Base-by-base conservation (phyloP, 2,113 vertebrate species). In the Leptosomus discolor region DNA sequence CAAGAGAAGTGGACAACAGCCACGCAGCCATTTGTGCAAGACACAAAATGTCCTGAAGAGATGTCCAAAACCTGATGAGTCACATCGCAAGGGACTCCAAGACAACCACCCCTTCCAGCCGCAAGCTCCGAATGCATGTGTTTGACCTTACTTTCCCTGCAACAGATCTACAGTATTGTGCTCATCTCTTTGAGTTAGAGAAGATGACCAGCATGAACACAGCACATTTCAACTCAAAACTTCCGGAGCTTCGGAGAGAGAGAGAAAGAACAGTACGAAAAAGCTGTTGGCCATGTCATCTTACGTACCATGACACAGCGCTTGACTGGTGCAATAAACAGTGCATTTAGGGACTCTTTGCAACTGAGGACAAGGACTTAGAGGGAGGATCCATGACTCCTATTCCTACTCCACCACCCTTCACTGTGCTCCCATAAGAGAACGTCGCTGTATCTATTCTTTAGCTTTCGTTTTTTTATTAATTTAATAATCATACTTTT, bases 321-420 rank as follows among this genome's bases (percentile, higher is more conserved):
- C 8, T 88, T 57, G 11, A 51, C 83, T 26, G 2, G 34, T 32
- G 27, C 9, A 41, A 22, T 63, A 34, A 68, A 77, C 15, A 51
- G 3, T 36, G 3, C 48, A 16, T 69, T 85, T 65, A 20, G 69
- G 54, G 83, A 32, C 13, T 23, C 17, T 34, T 65, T 48, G 2
- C 14, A 73, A 41, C 8, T 15, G 13, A 81, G 16, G 11, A 73
- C 85, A 82, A 90, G 2, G 22, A 24, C 3, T 73, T 51, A 30
- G 2, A 9, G 3, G 20, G 4, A 22, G 9, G 17, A 88, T 48
- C 3, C 0, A 11, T 64, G 5, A 19, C 45, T 83, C 32, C 4
- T 57, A 4, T 29, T 70, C 50, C 19, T 60, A 43, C 8, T 41
- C 43, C 75, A 9, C 9, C 46, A 60, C 8, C 2, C 5, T 48